phyloP scores from a whole-genome alignment of 2,113 vertebrate species.

The Geococcyx californianus region DNA sequence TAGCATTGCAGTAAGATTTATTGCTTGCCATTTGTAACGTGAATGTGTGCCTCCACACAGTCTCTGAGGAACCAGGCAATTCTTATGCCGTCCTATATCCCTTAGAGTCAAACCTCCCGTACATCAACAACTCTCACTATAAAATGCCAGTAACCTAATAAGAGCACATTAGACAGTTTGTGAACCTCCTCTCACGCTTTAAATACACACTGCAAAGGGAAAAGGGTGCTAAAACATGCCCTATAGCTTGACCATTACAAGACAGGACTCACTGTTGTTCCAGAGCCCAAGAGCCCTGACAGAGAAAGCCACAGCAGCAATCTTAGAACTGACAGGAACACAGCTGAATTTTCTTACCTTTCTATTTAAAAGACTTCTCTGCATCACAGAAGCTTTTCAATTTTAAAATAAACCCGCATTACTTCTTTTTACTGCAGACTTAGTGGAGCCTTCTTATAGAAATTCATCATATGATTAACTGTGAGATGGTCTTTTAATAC shows the following conservation, averaged over 20 bases:
- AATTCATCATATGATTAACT: slow-evolving; percentile 73
- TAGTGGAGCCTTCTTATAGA: slow-evolving; percentile 72
- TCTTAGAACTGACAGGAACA: not conserved
- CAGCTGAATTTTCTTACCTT: slow-evolving; percentile 48
- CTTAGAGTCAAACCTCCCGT: not conserved
- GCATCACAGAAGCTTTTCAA: slow-evolving; percentile 55
- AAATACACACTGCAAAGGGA: not conserved
- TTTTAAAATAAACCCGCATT: slow-evolving; percentile 73
- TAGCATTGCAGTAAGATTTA: not conserved
- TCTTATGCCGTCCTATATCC: not conserved
- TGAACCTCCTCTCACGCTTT: not conserved
- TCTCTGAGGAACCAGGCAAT: not conserved
- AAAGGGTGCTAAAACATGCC: not conserved
- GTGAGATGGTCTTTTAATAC: slow-evolving; percentile 75
- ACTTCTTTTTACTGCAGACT: slow-evolving; percentile 76
- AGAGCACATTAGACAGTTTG: not conserved
- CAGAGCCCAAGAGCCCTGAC: not conserved
- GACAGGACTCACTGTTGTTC: not conserved
- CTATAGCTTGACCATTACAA: not conserved
- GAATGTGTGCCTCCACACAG: not conserved
- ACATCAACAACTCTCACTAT: not conserved
- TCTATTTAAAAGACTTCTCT: slow-evolving; percentile 40
- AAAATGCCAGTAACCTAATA: not conserved
- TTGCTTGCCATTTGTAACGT: not conserved
- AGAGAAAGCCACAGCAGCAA: not conserved